phyloP scores from a whole-genome alignment of 92 coral and sea anemone species.

The Phenganax stokvisi region DNA sequence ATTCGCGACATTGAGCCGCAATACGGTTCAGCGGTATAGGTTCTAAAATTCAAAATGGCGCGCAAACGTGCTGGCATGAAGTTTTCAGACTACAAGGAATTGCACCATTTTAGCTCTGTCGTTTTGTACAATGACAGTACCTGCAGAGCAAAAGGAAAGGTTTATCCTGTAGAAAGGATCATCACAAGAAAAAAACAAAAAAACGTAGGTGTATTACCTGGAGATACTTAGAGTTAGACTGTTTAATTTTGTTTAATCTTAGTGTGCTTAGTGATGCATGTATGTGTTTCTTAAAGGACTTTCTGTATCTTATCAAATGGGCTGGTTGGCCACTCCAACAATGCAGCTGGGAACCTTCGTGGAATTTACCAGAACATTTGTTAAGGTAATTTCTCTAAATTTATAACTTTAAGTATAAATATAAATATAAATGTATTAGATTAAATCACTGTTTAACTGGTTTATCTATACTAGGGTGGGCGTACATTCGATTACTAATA shows the following conservation, averaged over 20 bases:
- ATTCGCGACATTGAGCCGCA: constrained; percentile 24
- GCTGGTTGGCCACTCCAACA: not conserved
- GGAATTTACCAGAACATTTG: not conserved
- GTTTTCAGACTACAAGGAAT: not conserved
- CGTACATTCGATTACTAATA: too few relatives aligned
- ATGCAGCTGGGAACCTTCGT: not conserved
- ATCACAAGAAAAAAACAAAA: not conserved
- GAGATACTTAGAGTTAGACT: not conserved
- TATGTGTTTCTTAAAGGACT: not conserved
- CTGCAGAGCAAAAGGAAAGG: not conserved
- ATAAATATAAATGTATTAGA: too few relatives aligned
- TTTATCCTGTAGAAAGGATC: not conserved
- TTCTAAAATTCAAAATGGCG: not conserved
- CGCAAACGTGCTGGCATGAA: not conserved
- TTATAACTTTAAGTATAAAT: not conserved
- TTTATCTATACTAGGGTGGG: too few relatives aligned
- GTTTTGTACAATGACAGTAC: not conserved
- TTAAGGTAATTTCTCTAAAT: not conserved
- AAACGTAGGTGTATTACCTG: not conserved
- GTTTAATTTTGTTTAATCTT: not conserved
- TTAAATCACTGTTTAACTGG: too few relatives aligned
- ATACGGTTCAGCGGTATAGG: constrained; percentile 20
- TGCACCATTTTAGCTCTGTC: not conserved
- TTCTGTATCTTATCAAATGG: not conserved
- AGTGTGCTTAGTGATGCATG: not conserved